phyloP scores from a whole-genome alignment of 1,140 invertebrate species.

The Octopus sinensis region DNA sequence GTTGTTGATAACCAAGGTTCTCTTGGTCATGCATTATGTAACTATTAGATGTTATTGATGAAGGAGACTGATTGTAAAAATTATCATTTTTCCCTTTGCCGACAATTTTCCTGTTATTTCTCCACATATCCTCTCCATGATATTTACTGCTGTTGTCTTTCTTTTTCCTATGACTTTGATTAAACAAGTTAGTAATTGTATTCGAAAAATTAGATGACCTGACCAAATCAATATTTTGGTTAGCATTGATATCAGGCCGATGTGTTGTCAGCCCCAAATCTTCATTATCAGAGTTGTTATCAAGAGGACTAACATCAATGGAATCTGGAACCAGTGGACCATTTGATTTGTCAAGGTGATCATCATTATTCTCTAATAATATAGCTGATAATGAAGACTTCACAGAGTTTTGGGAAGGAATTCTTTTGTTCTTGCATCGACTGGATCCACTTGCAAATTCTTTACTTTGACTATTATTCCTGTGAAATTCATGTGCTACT shows the following conservation, averaged over 20 bases:
- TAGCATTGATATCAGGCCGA: not conserved
- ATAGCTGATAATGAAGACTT: not conserved
- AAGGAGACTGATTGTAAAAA: not conserved
- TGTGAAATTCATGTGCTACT: not conserved
- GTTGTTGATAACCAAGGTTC: not conserved
- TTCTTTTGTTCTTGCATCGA: not conserved
- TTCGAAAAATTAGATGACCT: not conserved
- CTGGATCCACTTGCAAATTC: not conserved
- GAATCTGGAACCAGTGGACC: not conserved
- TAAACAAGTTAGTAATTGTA: not conserved
- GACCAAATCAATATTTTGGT: not conserved
- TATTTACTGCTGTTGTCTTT: not conserved
- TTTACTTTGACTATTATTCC: not conserved
- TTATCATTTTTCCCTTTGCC: not conserved
- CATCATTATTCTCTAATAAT: not conserved
- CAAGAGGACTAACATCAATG: not conserved
- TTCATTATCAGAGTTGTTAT: not conserved
- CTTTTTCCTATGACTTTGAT: not conserved
- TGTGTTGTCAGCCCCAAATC: not conserved
- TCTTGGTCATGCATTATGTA: not conserved
- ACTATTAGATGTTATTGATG: not conserved
- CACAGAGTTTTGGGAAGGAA: not conserved
- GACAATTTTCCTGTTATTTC: not conserved
- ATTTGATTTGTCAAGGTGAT: not conserved
- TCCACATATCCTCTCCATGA: not conserved